A percentile compares a stretch with the other conserved stretches of the same genome.
phyloP scores from a whole-genome alignment of 1,140 invertebrate genomes.

The Zaprionus davidi region DNA sequence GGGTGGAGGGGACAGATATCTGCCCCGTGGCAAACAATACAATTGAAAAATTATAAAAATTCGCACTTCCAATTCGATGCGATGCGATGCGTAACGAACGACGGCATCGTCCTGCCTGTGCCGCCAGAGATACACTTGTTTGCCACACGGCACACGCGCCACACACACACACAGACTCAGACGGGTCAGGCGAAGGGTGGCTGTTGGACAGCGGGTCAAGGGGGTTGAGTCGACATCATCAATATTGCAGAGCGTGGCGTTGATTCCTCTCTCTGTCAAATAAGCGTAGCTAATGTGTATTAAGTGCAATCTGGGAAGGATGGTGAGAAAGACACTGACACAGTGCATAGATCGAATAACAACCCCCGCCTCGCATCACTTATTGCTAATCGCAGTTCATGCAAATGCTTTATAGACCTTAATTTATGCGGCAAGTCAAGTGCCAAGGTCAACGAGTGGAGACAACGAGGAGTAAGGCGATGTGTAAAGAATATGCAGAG shows the following conservation, averaged over 20 bases:
- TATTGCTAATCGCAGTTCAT: constrained; percentile 42
- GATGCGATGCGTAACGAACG: constrained; percentile 56
- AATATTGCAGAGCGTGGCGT: constrained; percentile 63
- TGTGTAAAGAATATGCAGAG: not conserved
- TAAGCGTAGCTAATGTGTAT: constrained; percentile 80
- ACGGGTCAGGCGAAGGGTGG: constrained; percentile 6
- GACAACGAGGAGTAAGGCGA: constrained; percentile 16
- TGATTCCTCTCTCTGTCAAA: constrained; percentile 62
- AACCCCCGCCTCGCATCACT: not conserved
- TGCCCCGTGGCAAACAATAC: constrained; percentile 62
- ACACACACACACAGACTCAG: not conserved
- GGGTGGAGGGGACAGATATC: not conserved
- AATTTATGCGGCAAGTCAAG: constrained; percentile 69
- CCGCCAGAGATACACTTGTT: constrained; percentile 71
- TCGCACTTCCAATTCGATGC: constrained; percentile 63
- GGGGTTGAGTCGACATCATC: constrained; percentile 61
- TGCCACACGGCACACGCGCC: constrained; percentile 48
- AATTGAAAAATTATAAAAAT: constrained; percentile 83
- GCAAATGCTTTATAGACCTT: constrained; percentile 65
- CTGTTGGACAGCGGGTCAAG: not conserved
- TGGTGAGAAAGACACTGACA: not conserved
- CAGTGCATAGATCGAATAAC: constrained; percentile 47
- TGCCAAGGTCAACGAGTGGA: constrained; percentile 48
- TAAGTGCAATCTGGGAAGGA: constrained; percentile 63
- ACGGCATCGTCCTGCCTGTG: constrained; percentile 51